Percentiles rank a stretch among this genome's conserved stretches.
phyloP scores from a whole-genome alignment of 2,888 invertebrate genomes.

The Chrysolina americana region DNA sequence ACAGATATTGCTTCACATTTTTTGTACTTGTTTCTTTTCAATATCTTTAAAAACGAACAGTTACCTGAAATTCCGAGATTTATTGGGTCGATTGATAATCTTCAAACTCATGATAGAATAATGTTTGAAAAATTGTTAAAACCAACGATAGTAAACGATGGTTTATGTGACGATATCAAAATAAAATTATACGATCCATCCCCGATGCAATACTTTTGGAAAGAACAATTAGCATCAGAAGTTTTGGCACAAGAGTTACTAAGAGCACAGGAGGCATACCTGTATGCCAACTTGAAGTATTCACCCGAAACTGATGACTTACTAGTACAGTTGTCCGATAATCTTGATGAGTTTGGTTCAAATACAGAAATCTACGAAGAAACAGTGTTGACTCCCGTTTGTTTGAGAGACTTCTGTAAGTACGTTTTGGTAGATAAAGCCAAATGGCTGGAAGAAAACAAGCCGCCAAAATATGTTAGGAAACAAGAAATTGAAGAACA shows the following conservation, averaged over 20 bases:
- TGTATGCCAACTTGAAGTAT: slow-evolving; percentile 50
- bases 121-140: slow-evolving; percentile 32
- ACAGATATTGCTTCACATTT: slow-evolving; percentile 29
- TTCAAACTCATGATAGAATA: slow-evolving; percentile 39
- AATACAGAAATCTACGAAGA: slow-evolving; percentile 53
- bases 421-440: slow-evolving; percentile 51
- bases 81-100: slow-evolving; percentile 41
- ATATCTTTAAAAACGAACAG: slow-evolving; percentile 31
- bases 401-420: slow-evolving; percentile 60
- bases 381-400: slow-evolving; percentile 55
- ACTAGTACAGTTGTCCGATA: slow-evolving; percentile 55
- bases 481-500: slow-evolving; percentile 44
- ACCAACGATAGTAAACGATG: slow-evolving; percentile 12
- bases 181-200: slow-evolving; percentile 29
- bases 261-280: slow-evolving; percentile 51
- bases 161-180: background rate
- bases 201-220: slow-evolving; percentile 53
- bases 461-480: slow-evolving; percentile 39
- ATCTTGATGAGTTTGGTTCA: slow-evolving; percentile 57
- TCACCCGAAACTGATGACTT: slow-evolving; percentile 56
- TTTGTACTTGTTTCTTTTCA: slow-evolving; percentile 51
- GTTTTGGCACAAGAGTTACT: slow-evolving; percentile 55
- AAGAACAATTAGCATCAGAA: slow-evolving; percentile 54
- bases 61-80: background rate
- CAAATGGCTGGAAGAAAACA: slow-evolving; percentile 49